These are phyloP conservation scores for Thera obeliscata DNA, from an alignment of 2,888 invertebrate genomes.

Conservation along the genomic window DNA sequence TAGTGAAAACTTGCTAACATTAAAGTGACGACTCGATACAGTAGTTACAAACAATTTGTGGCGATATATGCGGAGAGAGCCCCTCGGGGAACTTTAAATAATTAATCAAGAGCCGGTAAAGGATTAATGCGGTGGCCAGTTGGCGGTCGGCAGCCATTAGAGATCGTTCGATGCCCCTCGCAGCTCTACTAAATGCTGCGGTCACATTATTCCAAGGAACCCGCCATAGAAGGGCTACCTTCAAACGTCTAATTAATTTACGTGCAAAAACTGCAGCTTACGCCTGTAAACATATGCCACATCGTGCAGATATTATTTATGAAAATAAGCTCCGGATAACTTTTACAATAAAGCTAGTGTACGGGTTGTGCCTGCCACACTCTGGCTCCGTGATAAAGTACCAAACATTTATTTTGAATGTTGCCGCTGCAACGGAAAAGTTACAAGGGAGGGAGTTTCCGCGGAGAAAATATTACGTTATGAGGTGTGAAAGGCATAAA, in stretches of 20 bases:
- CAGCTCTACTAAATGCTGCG: conserved; percentile 71
- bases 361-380: conserved; percentile 53
- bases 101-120: conserved; percentile 82
- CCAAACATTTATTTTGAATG: conserved; percentile 83
- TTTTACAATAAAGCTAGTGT: conserved; percentile 49
- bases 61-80: conserved; percentile 61
- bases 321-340: conserved; percentile 41
- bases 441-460: conserved; percentile 69
- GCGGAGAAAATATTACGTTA: conserved; percentile 81
- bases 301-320: conserved; percentile 28
- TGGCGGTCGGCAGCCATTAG: conserved; percentile 81
- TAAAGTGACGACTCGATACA: conserved; percentile 44
- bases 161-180: conserved; percentile 74
- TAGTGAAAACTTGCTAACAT: conserved; percentile 30
- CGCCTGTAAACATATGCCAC: conserved; percentile 20
- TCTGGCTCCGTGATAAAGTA: conserved; percentile 72
- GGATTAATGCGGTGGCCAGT: conserved; percentile 83
- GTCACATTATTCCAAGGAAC: conserved; percentile 69
- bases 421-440: conserved; percentile 77
- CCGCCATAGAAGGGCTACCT: conserved; percentile 47
- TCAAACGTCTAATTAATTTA: conserved; percentile 48
- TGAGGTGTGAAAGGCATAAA: conserved; percentile 84
- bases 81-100: conserved; percentile 78
- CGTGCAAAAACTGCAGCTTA: conserved; percentile 26
- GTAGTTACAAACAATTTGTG: conserved; percentile 56